Percentiles rank a stretch among this genome's conserved stretches.
phyloP scores from a whole-genome alignment of 64 coral and sea anemone species.

The Porites lutea region DNA sequence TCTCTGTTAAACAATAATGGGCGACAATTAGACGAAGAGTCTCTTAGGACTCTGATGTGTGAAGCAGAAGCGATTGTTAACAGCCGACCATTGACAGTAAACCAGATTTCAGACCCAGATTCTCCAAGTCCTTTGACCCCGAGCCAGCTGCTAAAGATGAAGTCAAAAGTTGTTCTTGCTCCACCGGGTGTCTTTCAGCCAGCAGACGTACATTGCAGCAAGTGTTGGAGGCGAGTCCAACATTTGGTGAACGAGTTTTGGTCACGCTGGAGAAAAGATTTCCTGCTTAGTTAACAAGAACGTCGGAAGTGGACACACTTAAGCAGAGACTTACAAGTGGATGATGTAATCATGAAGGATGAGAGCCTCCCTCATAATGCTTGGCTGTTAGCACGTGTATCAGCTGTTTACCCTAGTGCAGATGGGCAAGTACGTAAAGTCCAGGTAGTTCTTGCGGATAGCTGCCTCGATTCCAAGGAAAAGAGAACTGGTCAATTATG shows the following conservation, averaged over 20 bases:
- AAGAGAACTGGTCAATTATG: too few species aligned
- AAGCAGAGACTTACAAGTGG: not conserved
- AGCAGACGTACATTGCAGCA: too few species aligned
- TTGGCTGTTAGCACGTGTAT: slow-evolving; percentile 4
- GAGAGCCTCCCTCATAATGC: slow-evolving; percentile 6
- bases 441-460: too few species aligned
- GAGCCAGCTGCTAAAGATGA: too few species aligned
- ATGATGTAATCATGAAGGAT: slow-evolving; percentile 7
- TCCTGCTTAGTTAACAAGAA: not conserved
- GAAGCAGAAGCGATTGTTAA: not conserved
- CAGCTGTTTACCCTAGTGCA: slow-evolving; percentile 3
- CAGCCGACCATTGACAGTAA: not conserved
- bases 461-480: too few species aligned
- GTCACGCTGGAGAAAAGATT: too few species aligned
- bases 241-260: too few species aligned
- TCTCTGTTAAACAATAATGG: not conserved
- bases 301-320: not conserved
- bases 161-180: too few species aligned
- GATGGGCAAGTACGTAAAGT: slow-evolving; percentile 21
- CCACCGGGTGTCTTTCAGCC: too few species aligned
- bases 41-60: too few species aligned
- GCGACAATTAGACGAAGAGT: too few species aligned
- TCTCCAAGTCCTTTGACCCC: not conserved
- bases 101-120: slow-evolving; percentile 1
- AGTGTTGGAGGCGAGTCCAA: too few species aligned